Conservation (phyloP, 1,140 invertebrate genomes). For the Dendroctonus ponderosae region DNA sequence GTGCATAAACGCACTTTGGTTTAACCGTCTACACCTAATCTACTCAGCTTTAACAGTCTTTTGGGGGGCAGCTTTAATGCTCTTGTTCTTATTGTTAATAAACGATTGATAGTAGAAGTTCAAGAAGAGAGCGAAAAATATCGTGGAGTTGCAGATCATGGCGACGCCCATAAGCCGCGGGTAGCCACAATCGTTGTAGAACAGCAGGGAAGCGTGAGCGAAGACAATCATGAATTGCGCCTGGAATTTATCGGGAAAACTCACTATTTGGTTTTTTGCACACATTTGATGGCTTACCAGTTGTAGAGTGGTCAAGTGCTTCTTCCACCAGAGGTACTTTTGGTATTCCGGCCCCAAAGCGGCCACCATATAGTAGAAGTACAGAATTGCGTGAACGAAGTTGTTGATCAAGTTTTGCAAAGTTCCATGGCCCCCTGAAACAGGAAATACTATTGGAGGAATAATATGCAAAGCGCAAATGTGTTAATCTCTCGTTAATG, state of each 20-base stretch:
- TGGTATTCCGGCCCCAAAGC: conserved; percentile 88
- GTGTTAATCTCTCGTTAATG: neutral
- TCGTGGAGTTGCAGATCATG: conserved; percentile 80
- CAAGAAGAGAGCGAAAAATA: conserved; percentile 88
- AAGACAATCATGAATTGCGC: conserved; percentile 74
- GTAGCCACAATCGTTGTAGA: conserved; percentile 74
- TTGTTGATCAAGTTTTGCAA: conserved; percentile 92
- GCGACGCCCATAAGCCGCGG: conserved; percentile 72
- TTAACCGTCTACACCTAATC: neutral
- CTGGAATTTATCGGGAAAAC: no score
- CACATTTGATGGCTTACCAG: conserved; percentile 61
- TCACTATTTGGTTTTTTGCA: no score
- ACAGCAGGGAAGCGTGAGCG: conserved; percentile 71
- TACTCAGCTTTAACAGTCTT: conserved; percentile 35
- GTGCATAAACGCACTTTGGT: no score
- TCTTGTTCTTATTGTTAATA: conserved; percentile 34
- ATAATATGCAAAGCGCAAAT: neutral
- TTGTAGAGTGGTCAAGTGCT: conserved; percentile 87
- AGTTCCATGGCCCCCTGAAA: conserved; percentile 82
- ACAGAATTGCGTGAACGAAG: conserved; percentile 93
- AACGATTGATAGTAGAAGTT: conserved; percentile 90
- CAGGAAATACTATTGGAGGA: neutral
- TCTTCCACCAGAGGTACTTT: conserved; percentile 95
- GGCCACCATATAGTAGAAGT: conserved; percentile 87
- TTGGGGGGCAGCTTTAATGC: neutral